A percentile compares a stretch with the other conserved stretches of the same genome.
phyloP scores from a whole-genome alignment of 2,113 vertebrate genomes.

The Scalopus aquaticus region DNA sequence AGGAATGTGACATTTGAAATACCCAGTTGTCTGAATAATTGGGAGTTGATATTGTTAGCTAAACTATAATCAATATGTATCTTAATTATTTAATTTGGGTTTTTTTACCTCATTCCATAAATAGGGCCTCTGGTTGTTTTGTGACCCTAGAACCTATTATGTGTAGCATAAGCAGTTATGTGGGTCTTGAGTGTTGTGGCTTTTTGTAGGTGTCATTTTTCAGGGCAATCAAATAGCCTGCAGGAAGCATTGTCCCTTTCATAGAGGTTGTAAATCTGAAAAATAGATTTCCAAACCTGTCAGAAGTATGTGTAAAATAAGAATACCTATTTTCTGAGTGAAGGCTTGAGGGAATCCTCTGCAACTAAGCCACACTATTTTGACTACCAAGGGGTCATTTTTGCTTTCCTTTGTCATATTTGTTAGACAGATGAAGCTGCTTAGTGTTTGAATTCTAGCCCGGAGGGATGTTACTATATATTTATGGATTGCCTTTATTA shows the following conservation, averaged over 20 bases:
- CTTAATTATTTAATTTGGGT: neutral
- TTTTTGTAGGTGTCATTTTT: slow-evolving; percentile 27
- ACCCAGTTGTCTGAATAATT: neutral
- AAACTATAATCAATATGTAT: neutral
- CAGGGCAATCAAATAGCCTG: neutral
- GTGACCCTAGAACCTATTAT: neutral
- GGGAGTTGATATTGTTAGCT: neutral
- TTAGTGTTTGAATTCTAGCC: slow-evolving; percentile 22
- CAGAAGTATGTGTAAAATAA: slow-evolving; percentile 38
- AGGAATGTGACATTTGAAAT: neutral
- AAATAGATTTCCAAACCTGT: slow-evolving; percentile 17
- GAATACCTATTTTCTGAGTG: slow-evolving; percentile 11
- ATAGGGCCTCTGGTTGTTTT: neutral
- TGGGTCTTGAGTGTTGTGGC: neutral
- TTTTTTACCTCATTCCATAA: neutral
- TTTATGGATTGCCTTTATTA: neutral
- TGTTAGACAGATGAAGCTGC: neutral
- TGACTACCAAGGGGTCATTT: slow-evolving; percentile 20
- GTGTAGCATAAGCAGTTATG: neutral
- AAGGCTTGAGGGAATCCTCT: slow-evolving; percentile 12
- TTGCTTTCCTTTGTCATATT: slow-evolving; percentile 38
- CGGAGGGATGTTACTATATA: neutral
- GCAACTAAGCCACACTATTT: neutral
- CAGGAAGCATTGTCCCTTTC: neutral
- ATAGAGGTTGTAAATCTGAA: slow-evolving; percentile 45